Evolutionary conservation across 2,797 vertebrate genomes (phyloP), one percentile per base, ranked within the genome.

Genomic region (Clarias fuscus): DNA sequence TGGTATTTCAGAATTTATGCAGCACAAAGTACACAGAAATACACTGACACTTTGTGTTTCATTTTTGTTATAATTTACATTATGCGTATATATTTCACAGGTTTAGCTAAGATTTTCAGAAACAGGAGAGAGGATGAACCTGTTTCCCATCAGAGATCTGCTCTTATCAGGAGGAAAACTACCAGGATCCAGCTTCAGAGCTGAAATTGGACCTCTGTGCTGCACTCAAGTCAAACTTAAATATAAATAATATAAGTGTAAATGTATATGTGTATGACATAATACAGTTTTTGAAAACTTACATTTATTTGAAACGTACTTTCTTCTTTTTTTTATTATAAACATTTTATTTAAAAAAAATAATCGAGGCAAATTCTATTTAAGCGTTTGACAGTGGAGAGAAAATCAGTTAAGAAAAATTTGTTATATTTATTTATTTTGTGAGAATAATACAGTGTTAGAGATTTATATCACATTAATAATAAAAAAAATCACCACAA

Each of bases 81-180:
- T 20, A 70, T 71, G 4, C 8, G 1, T 58, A 1, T 27, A 7
- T 17, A 15, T 15, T 75, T 79, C 93, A 18, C 87, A 91, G 33
- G 56, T 94, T 78, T 79, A 84, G 18, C 88, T 95, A 65, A 92
- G 27, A 86, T 91, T 92, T 79, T 78, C 24, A 15, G 92, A 91
- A 7, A 93, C 94, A 72, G 86, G 91, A 73, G 92, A 92, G 7
- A 91, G 93, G 64, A 92, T 92, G 92, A 89, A 94, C 70, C 86
- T 94, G 62, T 94, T 96, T 90, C 95, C 95, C 82, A 86, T 96
- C 84, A 90, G 94, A 91, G 94, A 94, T 82, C 13, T 96, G 65
- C 90, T 89, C 33, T n/a, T 93, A 53, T 88, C 92, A 72, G 84
- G 18, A 33, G 86, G 30, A 1, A 43, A 70, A 22, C 83, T 20